Percentiles rank a stretch among this genome's conserved stretches.
phyloP scores from a whole-genome alignment of 2,113 vertebrate species.

The Brienomyrus longianalis region DNA sequence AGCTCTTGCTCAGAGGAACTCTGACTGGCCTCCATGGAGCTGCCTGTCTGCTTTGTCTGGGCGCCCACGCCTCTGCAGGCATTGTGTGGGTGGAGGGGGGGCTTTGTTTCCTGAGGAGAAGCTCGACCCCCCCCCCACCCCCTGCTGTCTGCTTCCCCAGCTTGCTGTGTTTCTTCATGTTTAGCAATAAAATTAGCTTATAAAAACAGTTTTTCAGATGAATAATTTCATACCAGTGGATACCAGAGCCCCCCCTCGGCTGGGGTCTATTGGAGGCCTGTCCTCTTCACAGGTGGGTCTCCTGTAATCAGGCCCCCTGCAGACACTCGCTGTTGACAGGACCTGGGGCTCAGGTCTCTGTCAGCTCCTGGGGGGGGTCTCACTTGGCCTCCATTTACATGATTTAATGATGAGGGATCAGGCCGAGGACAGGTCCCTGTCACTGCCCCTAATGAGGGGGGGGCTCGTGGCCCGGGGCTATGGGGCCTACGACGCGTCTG shows the following conservation, averaged over 20 bases:
- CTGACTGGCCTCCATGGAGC: constrained; percentile 33
- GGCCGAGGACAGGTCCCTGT: constrained; percentile 57
- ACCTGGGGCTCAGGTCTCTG: constrained; percentile 12
- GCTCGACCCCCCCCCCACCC: no score
- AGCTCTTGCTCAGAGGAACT: constrained; percentile 35
- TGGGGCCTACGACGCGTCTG: constrained; percentile 52
- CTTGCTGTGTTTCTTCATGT: not conserved
- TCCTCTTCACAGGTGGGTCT: not conserved
- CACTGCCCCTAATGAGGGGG: constrained; percentile 57
- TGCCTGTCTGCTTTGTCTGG: constrained; percentile 32
- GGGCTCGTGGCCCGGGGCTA: constrained; percentile 47
- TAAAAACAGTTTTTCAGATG: not conserved
- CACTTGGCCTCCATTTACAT: constrained; percentile 52
- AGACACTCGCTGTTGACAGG: not conserved
- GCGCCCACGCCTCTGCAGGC: constrained; percentile 52
- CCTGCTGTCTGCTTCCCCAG: no score
- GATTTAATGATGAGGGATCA: constrained; percentile 69
- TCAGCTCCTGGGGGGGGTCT: constrained; percentile 22
- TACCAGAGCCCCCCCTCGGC: not conserved
- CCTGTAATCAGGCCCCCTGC: not conserved
- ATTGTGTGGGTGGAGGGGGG: not conserved
- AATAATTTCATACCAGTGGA: not conserved
- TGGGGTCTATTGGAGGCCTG: not conserved
- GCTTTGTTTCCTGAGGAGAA: not conserved
- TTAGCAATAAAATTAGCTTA: not conserved